Evolutionary conservation across 2,888 invertebrate species (phyloP).

Genomic region (Eupithecia pulchellata): DNA sequence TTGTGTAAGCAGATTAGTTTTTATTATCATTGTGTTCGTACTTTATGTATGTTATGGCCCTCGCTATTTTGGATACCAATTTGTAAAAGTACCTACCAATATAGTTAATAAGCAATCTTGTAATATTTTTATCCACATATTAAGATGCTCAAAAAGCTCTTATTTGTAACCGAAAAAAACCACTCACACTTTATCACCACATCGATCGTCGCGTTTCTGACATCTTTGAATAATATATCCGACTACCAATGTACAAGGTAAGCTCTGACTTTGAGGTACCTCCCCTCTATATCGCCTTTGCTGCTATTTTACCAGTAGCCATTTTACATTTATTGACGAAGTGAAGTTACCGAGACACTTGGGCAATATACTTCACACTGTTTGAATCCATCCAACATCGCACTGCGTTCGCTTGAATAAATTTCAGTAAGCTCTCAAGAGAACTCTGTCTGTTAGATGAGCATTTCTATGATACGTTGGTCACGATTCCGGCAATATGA

Average conservation of each 20-base stretch:
- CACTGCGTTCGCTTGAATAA: conserved; percentile 1
- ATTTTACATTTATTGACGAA: neutral
- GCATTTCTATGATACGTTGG: conserved; percentile 16
- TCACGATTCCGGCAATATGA: conserved; percentile 29
- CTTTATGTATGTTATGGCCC: neutral
- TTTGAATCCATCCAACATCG: neutral
- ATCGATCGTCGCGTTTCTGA: neutral
- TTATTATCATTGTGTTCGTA: neutral
- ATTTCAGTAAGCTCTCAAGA: conserved; percentile 14
- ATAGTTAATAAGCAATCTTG: neutral
- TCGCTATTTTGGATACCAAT: neutral
- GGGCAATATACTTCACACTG: conserved; percentile 5
- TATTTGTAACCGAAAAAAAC: neutral
- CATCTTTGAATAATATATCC: neutral
- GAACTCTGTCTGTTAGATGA: conserved; percentile 5
- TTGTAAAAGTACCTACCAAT: neutral
- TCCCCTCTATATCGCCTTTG: neutral
- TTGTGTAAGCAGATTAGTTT: conserved; percentile 4
- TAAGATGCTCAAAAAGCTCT: neutral
- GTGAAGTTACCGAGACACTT: neutral
- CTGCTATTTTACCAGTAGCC: neutral
- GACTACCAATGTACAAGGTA: neutral
- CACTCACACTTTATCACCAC: neutral
- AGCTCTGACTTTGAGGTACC: neutral
- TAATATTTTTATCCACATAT: neutral